A percentile compares a stretch with the other conserved stretches of the same genome.
These are phyloP conservation scores for Marcusenius ussheri DNA, from an alignment of 2,113 vertebrate species.

Conservation along the genomic window DNA sequence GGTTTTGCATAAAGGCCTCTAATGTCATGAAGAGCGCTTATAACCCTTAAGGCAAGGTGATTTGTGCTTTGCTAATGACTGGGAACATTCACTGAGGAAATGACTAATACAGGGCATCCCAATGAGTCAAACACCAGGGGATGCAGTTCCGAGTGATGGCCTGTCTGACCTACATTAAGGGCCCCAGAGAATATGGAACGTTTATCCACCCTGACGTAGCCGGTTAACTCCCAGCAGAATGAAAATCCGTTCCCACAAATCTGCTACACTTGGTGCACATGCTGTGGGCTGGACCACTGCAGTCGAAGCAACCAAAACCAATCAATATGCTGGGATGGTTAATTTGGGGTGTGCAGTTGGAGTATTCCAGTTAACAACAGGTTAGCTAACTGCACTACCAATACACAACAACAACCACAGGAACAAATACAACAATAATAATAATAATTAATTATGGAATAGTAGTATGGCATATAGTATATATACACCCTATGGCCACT, in stretches of 20 bases:
- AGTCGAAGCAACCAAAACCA: not conserved
- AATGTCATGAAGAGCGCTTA: not conserved
- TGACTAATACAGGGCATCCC: not conserved
- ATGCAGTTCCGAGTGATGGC: not conserved
- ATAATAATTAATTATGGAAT: not conserved
- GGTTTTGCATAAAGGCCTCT: not conserved
- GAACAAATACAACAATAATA: not conserved
- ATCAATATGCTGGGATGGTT: not conserved
- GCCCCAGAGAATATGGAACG: not conserved
- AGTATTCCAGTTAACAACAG: not conserved
- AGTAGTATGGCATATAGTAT: not conserved
- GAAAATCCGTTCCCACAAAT: not conserved
- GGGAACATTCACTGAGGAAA: not conserved
- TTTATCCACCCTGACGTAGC: not conserved
- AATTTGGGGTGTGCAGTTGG: not conserved
- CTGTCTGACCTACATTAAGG: not conserved
- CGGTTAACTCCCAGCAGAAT: not conserved
- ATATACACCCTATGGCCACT: not conserved
- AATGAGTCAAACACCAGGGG: not conserved
- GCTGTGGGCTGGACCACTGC: not conserved
- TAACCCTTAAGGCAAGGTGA: not conserved
- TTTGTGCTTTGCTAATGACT: not conserved
- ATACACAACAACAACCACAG: not conserved
- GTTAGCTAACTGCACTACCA: not conserved
- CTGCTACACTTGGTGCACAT: not conserved